These are phyloP conservation scores for Drosophila kuntzei DNA, from an alignment of 2,888 invertebrate genomes.

Conservation along the genomic window DNA sequence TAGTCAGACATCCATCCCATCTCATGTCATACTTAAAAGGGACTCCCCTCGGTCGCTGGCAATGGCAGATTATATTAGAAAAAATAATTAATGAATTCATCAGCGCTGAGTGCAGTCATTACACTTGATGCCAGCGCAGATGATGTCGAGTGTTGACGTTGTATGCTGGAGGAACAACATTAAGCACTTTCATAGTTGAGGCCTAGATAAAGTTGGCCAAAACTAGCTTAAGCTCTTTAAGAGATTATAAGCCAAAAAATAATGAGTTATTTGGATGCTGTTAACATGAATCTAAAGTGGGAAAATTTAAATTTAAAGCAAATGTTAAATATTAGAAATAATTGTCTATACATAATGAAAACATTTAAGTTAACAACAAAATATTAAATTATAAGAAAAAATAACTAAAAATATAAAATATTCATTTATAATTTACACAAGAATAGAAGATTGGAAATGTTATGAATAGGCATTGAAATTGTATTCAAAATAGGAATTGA, in stretches of 20 bases:
- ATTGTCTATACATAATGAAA: too few relatives aligned
- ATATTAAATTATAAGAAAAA: too few relatives aligned
- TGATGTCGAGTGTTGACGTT: slow-evolving; percentile 33
- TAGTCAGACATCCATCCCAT: slow-evolving; percentile 52
- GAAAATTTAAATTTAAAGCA: too few relatives aligned
- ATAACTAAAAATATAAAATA: too few relatives aligned
- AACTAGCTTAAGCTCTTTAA: slow-evolving; percentile 42
- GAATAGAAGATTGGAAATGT: too few relatives aligned
- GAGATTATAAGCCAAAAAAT: slow-evolving; percentile 27
- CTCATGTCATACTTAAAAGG: slow-evolving; percentile 8
- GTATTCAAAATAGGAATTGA: background rate
- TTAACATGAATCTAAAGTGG: background rate
- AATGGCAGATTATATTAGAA: slow-evolving; percentile 46
- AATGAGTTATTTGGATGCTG: slow-evolving; percentile 9
- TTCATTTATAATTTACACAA: too few relatives aligned
- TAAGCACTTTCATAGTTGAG: slow-evolving; percentile 36
- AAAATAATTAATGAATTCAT: slow-evolving; percentile 80
- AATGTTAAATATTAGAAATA: too few relatives aligned
- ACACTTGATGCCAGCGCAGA: slow-evolving; percentile 49
- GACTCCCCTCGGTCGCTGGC: slow-evolving; percentile 11
- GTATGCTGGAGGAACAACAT: slow-evolving; percentile 30
- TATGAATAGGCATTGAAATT: too few relatives aligned
- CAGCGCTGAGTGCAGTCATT: slow-evolving; percentile 74
- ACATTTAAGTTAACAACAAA: too few relatives aligned
- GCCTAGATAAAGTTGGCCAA: slow-evolving; percentile 45